Percentiles rank a stretch among this genome's conserved stretches.
phyloP scores from a whole-genome alignment of 2,888 invertebrate genomes.

The Polydesmus complanatus region DNA sequence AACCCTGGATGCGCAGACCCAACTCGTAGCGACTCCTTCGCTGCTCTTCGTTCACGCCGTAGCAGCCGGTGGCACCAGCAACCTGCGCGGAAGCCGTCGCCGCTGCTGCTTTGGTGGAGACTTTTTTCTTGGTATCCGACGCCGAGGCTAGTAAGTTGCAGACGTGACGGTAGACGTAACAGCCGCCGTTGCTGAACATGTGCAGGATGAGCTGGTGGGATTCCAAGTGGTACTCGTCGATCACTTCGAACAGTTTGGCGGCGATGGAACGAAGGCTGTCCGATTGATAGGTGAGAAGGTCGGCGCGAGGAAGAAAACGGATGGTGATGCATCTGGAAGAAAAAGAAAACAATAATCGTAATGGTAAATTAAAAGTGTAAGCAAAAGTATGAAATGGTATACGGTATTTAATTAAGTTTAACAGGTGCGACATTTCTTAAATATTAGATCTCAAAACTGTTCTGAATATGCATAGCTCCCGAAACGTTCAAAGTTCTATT shows the following conservation, averaged over 20 bases:
- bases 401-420: too few species aligned
- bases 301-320: constrained; percentile 53
- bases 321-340: constrained; percentile 52
- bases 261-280: constrained; percentile 47
- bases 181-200: constrained; percentile 62
- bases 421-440: too few species aligned
- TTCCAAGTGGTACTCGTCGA: constrained; percentile 51
- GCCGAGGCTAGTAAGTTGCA: constrained; percentile 36
- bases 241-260: constrained; percentile 47
- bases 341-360: too few species aligned
- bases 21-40: neutral
- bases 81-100: neutral
- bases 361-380: too few species aligned
- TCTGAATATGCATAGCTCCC: too few species aligned
- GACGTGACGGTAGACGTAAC: constrained; percentile 53
- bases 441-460: too few species aligned
- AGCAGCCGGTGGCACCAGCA: neutral
- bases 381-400: too few species aligned
- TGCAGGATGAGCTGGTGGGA: constrained; percentile 58
- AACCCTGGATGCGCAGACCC: constrained; percentile 41
- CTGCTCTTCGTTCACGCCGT: constrained; percentile 1
- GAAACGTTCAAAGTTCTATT: too few species aligned
- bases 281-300: constrained; percentile 48
- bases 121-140: constrained; percentile 9
- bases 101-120: neutral